Conservation (phyloP, 2,113 vertebrate species). For the Galeopterus variegatus region DNA sequence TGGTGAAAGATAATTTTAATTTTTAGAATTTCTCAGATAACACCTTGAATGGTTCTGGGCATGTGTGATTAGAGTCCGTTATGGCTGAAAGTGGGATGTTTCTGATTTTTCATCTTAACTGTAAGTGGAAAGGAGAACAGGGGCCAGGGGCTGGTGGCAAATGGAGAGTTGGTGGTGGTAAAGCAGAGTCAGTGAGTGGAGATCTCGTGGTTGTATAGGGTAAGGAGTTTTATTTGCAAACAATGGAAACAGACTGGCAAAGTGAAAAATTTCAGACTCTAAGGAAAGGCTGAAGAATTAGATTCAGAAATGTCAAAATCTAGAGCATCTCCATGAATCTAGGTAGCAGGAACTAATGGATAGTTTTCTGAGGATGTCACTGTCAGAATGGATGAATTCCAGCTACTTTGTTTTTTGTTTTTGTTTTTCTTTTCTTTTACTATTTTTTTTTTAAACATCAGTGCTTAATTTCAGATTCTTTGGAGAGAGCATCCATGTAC, state of each 20-base stretch:
- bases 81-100: not conserved
- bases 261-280: slow-evolving; percentile 25
- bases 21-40: slow-evolving; percentile 38
- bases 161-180: not conserved
- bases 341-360: not conserved
- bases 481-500: not conserved
- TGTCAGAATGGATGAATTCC: slow-evolving; percentile 2
- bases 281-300: slow-evolving; percentile 14
- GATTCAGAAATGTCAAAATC: not conserved
- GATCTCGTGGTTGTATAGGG: not conserved
- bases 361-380: not conserved
- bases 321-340: not conserved
- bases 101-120: not conserved
- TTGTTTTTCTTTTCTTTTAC: no score
- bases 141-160: not conserved
- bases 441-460: not conserved
- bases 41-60: not conserved
- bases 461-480: not conserved
- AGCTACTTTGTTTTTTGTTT: not conserved
- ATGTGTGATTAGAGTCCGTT: not conserved
- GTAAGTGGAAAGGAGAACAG: not conserved
- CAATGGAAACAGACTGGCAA: slow-evolving; percentile 10
- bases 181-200: not conserved
- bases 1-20: slow-evolving; percentile 35
- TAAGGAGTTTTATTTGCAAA: slow-evolving; percentile 21